Percentiles rank a stretch among this genome's conserved stretches.
Conservation (phyloP, 2,888 invertebrate genomes). For the Spisula subtruncata region DNA sequence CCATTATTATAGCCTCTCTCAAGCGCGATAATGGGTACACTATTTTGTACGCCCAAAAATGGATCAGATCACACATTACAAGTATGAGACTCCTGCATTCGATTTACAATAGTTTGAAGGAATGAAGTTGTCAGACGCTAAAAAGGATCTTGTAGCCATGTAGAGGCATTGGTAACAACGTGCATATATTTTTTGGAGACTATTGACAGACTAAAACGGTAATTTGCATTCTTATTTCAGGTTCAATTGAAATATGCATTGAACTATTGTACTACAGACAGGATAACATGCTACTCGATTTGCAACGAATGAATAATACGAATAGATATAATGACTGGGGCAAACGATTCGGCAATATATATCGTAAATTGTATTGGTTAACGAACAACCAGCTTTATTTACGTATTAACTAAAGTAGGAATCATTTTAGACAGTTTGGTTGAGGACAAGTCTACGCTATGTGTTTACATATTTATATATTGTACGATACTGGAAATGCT, state of each 20-base stretch:
- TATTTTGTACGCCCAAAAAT: slow-evolving; percentile 7
- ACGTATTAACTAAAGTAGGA: not conserved
- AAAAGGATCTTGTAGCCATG: not conserved
- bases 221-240: not conserved
- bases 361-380: too few species aligned
- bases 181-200: not conserved
- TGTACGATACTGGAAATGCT: too few species aligned
- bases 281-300: not conserved
- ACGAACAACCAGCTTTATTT: not conserved
- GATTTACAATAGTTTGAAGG: not conserved
- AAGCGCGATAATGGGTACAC: not conserved
- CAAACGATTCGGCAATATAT: not conserved
- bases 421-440: too few species aligned
- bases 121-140: not conserved
- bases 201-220: too few species aligned
- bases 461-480: too few species aligned
- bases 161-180: not conserved
- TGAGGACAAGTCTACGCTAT: too few species aligned
- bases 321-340: not conserved
- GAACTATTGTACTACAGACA: not conserved
- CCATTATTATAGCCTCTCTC: not conserved
- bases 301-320: not conserved
- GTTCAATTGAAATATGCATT: not conserved
- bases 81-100: not conserved
- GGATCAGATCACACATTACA: not conserved